A percentile compares a stretch with the other conserved stretches of the same genome.
These are phyloP conservation scores for Microctenopoma steveboyesi DNA, from an alignment of 2,797 vertebrate species.

Conservation along the genomic window DNA sequence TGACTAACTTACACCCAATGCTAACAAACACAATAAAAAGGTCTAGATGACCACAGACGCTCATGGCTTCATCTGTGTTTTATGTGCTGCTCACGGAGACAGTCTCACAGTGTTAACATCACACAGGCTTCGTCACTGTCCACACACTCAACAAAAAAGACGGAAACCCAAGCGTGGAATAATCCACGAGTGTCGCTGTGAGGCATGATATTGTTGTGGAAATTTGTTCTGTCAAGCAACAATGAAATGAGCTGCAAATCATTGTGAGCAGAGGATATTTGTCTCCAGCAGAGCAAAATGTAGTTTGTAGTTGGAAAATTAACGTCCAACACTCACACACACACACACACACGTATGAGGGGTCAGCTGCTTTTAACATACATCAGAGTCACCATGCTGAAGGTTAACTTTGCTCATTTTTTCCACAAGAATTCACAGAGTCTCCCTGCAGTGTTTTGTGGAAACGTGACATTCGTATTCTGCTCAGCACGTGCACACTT, in stretches of 20 bases:
- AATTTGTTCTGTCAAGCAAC: constrained; percentile 26
- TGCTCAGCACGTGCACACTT: constrained; percentile 23
- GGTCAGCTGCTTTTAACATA: constrained; percentile 36
- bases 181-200: constrained; percentile 9
- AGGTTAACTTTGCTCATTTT: constrained; percentile 55
- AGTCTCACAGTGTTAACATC: constrained; percentile 71
- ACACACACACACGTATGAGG: constrained; percentile 7
- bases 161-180: constrained; percentile 18
- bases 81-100: constrained; percentile 55
- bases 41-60: constrained; percentile 6
- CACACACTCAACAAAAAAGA: constrained; percentile 40
- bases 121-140: constrained; percentile 51
- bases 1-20: constrained; percentile 1
- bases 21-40: background rate
- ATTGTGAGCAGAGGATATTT: background rate
- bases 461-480: constrained; percentile 58
- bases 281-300: constrained; percentile 14
- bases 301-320: constrained; percentile 35
- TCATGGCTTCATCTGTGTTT: constrained; percentile 13
- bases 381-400: constrained; percentile 34
- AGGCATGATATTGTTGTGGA: constrained; percentile 33
- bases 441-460: constrained; percentile 54
- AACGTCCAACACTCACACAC: constrained; percentile 31
- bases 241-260: constrained; percentile 29
- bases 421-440: constrained; percentile 47